phyloP scores from a whole-genome alignment of 2,888 invertebrate species.

The Ormyrus nitidulus region DNA sequence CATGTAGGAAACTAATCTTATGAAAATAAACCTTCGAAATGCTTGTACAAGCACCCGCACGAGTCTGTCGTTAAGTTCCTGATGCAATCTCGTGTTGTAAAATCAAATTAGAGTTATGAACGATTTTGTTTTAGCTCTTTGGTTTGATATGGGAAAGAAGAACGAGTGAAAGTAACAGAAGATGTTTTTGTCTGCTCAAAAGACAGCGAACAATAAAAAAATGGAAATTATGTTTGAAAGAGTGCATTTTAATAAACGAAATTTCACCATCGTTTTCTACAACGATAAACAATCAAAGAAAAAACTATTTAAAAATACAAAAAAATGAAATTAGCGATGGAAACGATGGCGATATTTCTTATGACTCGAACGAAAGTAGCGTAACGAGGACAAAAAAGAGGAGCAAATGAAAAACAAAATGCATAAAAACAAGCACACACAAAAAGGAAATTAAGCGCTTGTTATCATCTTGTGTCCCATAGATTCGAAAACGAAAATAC shows the following conservation, averaged over 20 bases:
- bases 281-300: slow-evolving; percentile 7
- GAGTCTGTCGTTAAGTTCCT: slow-evolving; percentile 71
- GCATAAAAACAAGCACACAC: slow-evolving; percentile 59
- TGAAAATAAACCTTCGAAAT: slow-evolving; percentile 17
- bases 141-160: slow-evolving; percentile 33
- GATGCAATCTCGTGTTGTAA: slow-evolving; percentile 71
- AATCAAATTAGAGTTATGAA: slow-evolving; percentile 70
- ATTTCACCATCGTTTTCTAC: slow-evolving; percentile 45
- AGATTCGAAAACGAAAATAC: slow-evolving; percentile 63
- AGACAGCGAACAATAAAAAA: slow-evolving; percentile 40
- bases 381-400: slow-evolving; percentile 54
- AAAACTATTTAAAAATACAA: slow-evolving; percentile 44
- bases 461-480: slow-evolving; percentile 60
- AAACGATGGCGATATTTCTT: slow-evolving; percentile 53
- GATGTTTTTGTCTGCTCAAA: slow-evolving; percentile 25
- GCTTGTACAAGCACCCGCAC: slow-evolving; percentile 48
- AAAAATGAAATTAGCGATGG: slow-evolving; percentile 38
- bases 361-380: slow-evolving; percentile 47
- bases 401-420: slow-evolving; percentile 59
- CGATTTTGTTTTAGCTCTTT: slow-evolving; percentile 57
- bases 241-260: slow-evolving; percentile 44
- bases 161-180: slow-evolving; percentile 36
- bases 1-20: neutral
- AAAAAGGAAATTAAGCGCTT: slow-evolving; percentile 61
- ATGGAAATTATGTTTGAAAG: slow-evolving; percentile 39